Evolutionary conservation across 2,113 vertebrate genomes (phyloP).

Genomic region (Mustelus asterias): DNA sequence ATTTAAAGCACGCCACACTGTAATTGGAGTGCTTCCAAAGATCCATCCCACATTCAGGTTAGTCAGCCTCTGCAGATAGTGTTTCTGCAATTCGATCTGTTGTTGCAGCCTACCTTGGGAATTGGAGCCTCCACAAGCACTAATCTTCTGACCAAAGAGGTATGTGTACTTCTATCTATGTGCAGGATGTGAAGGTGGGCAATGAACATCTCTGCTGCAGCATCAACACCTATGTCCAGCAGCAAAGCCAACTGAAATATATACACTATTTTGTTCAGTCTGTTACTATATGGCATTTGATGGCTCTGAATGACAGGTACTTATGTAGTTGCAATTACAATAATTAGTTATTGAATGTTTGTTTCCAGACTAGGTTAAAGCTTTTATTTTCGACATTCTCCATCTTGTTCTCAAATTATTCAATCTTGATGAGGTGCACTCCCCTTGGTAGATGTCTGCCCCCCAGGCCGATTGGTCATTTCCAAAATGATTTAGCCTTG

Average conservation of each 20-base stretch:
- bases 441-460: neutral
- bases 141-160: neutral
- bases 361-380: neutral
- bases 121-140: neutral
- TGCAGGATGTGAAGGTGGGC: neutral
- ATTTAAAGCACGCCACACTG: neutral
- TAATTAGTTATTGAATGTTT: neutral
- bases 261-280: neutral
- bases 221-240: neutral
- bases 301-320: neutral
- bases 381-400: neutral
- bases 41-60: neutral
- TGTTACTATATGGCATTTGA: neutral
- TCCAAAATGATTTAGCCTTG: neutral
- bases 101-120: neutral
- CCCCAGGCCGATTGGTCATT: neutral
- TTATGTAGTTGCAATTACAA: neutral
- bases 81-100: neutral
- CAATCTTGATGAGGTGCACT: neutral
- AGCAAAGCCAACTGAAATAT: neutral
- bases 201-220: neutral
- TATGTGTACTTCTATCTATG: neutral
- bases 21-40: neutral
- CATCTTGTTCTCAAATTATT: neutral
- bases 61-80: neutral